phyloP scores from a whole-genome alignment of 2,888 invertebrate species.

The Lycocerus yunnanus region DNA sequence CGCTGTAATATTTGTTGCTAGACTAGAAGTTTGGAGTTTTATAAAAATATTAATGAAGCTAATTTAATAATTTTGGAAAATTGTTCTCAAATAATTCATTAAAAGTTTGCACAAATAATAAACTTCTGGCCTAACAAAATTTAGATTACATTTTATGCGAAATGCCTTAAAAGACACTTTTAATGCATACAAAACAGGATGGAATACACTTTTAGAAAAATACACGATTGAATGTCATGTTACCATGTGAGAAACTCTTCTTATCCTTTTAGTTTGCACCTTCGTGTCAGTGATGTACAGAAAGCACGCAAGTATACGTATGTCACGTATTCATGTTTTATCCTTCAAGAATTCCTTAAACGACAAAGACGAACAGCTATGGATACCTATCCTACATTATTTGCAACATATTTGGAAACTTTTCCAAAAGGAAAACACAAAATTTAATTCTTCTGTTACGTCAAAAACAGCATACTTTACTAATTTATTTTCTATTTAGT shows the following conservation, averaged over 20 bases:
- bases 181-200: slow-evolving; percentile 25
- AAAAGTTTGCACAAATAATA: neutral
- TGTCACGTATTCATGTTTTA: slow-evolving; percentile 11
- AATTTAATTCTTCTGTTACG: neutral
- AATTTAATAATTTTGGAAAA: neutral
- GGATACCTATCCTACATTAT: neutral
- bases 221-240: slow-evolving; percentile 24
- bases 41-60: neutral
- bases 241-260: slow-evolving; percentile 22
- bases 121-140: slow-evolving; percentile 5
- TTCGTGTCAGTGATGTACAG: slow-evolving; percentile 17
- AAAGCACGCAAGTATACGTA: slow-evolving; percentile 7
- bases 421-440: neutral
- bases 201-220: slow-evolving; percentile 14
- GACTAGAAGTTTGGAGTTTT: neutral
- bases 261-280: slow-evolving; percentile 25
- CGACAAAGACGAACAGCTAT: slow-evolving; percentile 13
- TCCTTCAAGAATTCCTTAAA: slow-evolving; percentile 3
- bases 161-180: slow-evolving; percentile 18
- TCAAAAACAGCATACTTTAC: neutral
- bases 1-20: neutral
- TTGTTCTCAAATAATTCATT: neutral
- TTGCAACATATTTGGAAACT: neutral
- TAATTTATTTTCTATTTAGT: neutral
- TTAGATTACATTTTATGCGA: slow-evolving; percentile 12